These are phyloP conservation scores for Plagiodera versicolora DNA, from an alignment of 2,888 invertebrate species.

Conservation along the genomic window DNA sequence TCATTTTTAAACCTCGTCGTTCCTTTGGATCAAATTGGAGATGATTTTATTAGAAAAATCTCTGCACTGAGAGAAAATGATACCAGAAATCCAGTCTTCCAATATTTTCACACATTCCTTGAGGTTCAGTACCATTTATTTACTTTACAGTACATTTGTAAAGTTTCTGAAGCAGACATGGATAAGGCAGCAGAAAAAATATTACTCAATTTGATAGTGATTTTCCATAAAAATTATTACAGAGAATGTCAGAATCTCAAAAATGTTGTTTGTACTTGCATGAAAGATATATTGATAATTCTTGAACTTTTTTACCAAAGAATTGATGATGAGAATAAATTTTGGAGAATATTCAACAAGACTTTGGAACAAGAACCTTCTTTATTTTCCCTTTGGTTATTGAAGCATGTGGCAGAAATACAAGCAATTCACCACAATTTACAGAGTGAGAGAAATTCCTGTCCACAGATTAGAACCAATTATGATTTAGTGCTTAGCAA, in stretches of 20 bases:
- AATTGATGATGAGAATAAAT: conserved; percentile 29
- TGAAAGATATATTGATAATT: conserved; percentile 44
- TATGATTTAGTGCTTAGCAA: conserved; percentile 41
- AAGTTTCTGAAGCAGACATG: conserved; percentile 23
- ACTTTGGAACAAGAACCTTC: conserved; percentile 39
- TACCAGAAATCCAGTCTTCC: conserved; percentile 35
- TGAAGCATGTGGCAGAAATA: conserved; percentile 42
- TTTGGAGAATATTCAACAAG: conserved; percentile 48
- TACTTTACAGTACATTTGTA: conserved; percentile 30
- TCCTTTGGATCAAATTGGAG: conserved; percentile 30
- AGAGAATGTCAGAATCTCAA: conserved; percentile 3
- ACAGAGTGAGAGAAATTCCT: conserved; percentile 25
- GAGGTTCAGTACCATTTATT: conserved; percentile 40
- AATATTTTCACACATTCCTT: conserved; percentile 42
- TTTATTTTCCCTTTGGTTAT: conserved; percentile 42
- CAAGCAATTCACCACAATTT: conserved; percentile 32
- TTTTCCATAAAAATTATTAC: conserved; percentile 37
- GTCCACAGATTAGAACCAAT: conserved; percentile 39
- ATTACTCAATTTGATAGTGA: conserved; percentile 40
- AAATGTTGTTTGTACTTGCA: conserved; percentile 42
- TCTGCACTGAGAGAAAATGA: conserved; percentile 25
- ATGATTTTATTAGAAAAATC: conserved; percentile 34
- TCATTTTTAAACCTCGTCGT: conserved; percentile 26
- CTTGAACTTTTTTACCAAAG: conserved; percentile 41
- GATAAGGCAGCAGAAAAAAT: conserved; percentile 31